These are phyloP conservation scores for Phoenoteleia sp. DNA, from an alignment of 2,888 invertebrate species.

Conservation along the genomic window DNA sequence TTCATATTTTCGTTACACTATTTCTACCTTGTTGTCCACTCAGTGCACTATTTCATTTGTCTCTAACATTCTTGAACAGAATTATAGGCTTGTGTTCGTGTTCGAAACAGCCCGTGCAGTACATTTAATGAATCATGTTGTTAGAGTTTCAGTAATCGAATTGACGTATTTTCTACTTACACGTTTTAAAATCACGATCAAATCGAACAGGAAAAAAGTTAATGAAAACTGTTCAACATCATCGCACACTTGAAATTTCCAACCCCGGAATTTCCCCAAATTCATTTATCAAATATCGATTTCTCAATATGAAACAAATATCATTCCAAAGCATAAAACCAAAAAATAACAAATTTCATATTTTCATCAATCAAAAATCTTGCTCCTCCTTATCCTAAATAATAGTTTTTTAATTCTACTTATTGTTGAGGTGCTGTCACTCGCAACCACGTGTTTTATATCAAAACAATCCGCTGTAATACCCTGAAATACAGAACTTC, in stretches of 20 bases:
- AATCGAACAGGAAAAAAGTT: background rate
- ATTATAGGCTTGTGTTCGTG: background rate
- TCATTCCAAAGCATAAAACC: too few relatives aligned
- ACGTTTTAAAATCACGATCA: background rate
- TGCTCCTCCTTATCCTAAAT: too few relatives aligned
- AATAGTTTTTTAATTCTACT: too few relatives aligned
- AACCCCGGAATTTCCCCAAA: too few relatives aligned
- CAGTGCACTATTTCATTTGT: background rate
- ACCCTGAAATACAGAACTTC: background rate
- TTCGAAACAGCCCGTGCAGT: background rate
- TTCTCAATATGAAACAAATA: too few relatives aligned
- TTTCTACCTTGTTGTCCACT: too few relatives aligned
- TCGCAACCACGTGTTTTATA: background rate
- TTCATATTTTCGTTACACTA: too few relatives aligned
- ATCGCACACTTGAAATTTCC: background rate
- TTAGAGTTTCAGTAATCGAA: conserved; percentile 1
- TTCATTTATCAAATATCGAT: background rate
- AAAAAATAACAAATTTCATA: background rate
- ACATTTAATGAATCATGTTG: background rate
- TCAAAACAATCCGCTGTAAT: background rate
- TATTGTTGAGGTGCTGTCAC: too few relatives aligned
- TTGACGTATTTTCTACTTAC: background rate
- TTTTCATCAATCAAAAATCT: too few relatives aligned
- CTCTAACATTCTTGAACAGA: background rate
- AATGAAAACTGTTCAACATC: background rate